Percentiles rank a stretch among this genome's conserved stretches.
Evolutionary conservation across 1,140 invertebrate genomes (phyloP).

Genomic region (Platyura marginata): DNA sequence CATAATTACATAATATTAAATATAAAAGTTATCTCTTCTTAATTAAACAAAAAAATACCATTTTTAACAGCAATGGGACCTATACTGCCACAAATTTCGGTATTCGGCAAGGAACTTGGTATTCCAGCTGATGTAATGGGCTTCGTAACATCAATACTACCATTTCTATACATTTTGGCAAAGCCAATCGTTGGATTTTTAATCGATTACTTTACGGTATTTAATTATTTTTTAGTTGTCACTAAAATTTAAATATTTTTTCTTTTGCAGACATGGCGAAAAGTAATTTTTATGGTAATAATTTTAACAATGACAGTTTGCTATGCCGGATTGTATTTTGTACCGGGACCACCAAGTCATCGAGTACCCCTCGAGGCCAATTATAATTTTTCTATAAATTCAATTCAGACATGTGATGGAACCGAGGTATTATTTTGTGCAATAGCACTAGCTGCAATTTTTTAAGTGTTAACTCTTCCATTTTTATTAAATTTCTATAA

Average conservation of each 20-base stretch:
- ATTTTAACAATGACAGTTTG: conserved; percentile 39
- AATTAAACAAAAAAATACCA: background rate
- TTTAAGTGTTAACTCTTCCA: no score
- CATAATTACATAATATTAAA: background rate
- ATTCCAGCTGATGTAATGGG: conserved; percentile 54
- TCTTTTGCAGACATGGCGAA: conserved; percentile 33
- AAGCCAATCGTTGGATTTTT: conserved; percentile 54
- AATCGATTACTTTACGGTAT: conserved; percentile 38
- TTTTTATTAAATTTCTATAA: no score
- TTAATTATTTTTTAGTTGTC: conserved; percentile 3
- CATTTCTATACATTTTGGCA: conserved; percentile 47
- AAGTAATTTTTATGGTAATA: conserved; percentile 45
- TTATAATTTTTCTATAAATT: conserved; percentile 6
- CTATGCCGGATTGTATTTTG: conserved; percentile 41
- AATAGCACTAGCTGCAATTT: no score
- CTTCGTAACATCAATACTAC: conserved; percentile 43
- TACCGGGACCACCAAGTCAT: conserved; percentile 24
- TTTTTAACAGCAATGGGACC: conserved; percentile 48
- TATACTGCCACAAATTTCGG: conserved; percentile 49
- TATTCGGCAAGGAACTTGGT: conserved; percentile 54
- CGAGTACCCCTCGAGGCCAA: conserved; percentile 11
- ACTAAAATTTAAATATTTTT: background rate
- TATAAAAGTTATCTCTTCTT: conserved; percentile 1
- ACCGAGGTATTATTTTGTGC: background rate
- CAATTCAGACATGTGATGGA: background rate